phyloP scores from a whole-genome alignment of 1,140 invertebrate genomes.

The Tetragonula clypearis region DNA sequence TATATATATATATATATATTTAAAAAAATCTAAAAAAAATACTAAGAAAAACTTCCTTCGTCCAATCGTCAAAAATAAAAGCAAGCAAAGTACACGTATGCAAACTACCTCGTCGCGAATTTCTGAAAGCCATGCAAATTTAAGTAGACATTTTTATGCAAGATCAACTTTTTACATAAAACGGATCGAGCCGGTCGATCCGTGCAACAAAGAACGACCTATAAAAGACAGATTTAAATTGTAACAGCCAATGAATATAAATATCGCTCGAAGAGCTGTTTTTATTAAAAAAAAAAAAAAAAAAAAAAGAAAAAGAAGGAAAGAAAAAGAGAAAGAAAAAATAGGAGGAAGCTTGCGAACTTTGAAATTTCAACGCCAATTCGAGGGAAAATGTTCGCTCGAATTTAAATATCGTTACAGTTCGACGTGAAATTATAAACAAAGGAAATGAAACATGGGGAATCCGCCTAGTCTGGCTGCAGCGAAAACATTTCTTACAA shows the following conservation, averaged over 20 bases:
- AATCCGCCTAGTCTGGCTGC: no score
- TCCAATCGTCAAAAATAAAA: not conserved
- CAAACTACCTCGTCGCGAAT: not conserved
- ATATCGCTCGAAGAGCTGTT: not conserved
- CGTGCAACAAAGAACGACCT: not conserved
- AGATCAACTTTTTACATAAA: slow-evolving; percentile 8
- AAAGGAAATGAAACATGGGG: no score
- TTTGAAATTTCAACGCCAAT: not conserved
- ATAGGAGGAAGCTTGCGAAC: not conserved
- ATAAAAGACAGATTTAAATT: not conserved
- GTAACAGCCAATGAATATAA: not conserved
- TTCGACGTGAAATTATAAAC: no score
- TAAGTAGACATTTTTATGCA: not conserved
- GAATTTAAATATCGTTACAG: no score
- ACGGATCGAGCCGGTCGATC: not conserved
- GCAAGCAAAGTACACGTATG: not conserved
- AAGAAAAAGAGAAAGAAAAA: no score
- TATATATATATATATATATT: no score
- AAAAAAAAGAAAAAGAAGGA: not conserved
- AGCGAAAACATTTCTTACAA: no score
- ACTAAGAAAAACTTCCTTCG: not conserved
- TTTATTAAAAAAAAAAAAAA: not conserved
- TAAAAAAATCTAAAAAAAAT: no score
- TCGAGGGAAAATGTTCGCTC: no score
- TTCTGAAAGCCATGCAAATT: not conserved